These are phyloP conservation scores for Umimayanthus chanpuru DNA, from an alignment of 92 coral and sea anemone genomes.

Conservation along the genomic window DNA sequence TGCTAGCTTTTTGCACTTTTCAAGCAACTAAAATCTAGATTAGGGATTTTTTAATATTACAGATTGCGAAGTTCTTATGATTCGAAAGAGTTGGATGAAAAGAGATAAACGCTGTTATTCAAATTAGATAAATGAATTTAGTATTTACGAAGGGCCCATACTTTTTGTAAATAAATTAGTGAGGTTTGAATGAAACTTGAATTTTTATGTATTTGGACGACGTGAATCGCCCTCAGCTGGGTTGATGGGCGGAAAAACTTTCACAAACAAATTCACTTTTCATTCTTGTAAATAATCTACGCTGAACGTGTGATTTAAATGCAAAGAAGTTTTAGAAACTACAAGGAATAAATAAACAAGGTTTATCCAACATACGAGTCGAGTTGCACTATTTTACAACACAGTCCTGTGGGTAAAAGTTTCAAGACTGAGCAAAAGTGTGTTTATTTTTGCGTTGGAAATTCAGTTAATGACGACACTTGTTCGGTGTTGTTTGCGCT, in stretches of 20 bases:
- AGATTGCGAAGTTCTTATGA: neutral
- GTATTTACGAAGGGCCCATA: constrained; percentile 21
- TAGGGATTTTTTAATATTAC: constrained; percentile 6
- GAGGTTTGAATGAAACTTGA: constrained; percentile 4
- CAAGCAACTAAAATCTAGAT: constrained; percentile 5
- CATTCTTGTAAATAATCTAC: neutral
- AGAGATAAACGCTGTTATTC: constrained; percentile 26
- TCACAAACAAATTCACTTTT: neutral
- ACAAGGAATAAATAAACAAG: constrained; percentile 1
- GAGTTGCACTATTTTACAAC: neutral
- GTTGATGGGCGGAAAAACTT: neutral
- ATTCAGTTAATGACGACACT: neutral
- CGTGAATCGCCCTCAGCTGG: constrained; percentile 26
- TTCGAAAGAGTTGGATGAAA: constrained; percentile 2
- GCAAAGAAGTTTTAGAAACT: constrained; percentile 6
- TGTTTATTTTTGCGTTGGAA: neutral
- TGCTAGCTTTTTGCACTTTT: neutral
- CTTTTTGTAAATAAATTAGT: constrained; percentile 36
- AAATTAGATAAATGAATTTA: constrained; percentile 20
- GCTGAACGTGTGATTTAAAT: neutral
- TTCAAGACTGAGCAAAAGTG: too few relatives aligned
- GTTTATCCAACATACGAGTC: neutral
- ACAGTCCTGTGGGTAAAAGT: neutral
- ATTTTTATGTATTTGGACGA: neutral
- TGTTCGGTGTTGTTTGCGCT: neutral